Evolutionary conservation across 2,888 invertebrate species (phyloP), one percentile per base, ranked within the genome.

Genomic region (Teleiodes luculella): DNA sequence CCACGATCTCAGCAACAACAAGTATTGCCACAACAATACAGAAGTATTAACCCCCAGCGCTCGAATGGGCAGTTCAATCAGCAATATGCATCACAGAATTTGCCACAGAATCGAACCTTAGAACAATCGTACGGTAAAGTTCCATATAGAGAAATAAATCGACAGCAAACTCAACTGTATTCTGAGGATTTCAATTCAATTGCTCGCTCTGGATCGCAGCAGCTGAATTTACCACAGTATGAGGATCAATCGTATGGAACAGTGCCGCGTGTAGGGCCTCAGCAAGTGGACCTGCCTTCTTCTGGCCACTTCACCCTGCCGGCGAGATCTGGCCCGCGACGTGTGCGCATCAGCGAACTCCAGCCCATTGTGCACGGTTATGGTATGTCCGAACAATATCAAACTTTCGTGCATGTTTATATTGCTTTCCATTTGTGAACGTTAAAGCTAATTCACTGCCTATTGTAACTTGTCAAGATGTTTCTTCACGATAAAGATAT

Each of bases 311-410:
- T 83, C 59, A 83, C 86, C 5, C 67, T 88, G 60, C 88, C 88
- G 33, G 64, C 68, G 54, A 78, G 79, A 67, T 77, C 77, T 46
- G 76, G 72, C 48, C 71, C 76, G 56, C 74, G 88, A 67, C 81
- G 87, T 46, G 89, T 89, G 31, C 83, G 88, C 64, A 88, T 89
- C 68, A 86, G 86, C 64, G 80, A 86, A 60, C 71, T 76, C 54
- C 72, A 79, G 56, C 83, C 89, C 28, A 76, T 79, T 63, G 77
- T 88, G 54, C 75, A 85, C 62, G 88, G 84, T 69, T 88, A 88
- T 67, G 88, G 89, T 89, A 84, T 63, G 86, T 84, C 37, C 37
- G 13, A 20, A 37, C n/a, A 18, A 6, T 8, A 20, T 20, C 18
- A 6, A 18, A 20, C 24, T 24, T 28, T 37, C 37, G 13, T 37